Conservation (phyloP, 2,113 vertebrate species). For the Gymnocephalus cernua region DNA sequence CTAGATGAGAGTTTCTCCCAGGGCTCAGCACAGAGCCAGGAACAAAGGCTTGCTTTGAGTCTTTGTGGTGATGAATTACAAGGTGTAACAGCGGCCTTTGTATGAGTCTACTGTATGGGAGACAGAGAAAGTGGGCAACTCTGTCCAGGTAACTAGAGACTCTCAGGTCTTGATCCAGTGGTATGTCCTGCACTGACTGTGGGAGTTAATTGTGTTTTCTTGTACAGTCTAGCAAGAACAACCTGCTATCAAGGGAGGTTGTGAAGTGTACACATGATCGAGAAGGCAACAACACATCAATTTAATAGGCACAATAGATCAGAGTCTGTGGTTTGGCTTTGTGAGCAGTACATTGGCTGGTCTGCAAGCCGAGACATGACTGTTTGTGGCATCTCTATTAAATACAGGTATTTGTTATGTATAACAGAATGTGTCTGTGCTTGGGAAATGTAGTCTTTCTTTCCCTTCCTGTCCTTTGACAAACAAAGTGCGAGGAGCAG, state of each 20-base stretch:
- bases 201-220: constrained; percentile 36
- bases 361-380: constrained; percentile 5
- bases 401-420: constrained; percentile 23
- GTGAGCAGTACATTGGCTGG: constrained; percentile 22
- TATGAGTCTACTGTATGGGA: constrained; percentile 38
- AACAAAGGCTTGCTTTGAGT: constrained; percentile 70
- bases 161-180: constrained; percentile 30
- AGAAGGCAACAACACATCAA: constrained; percentile 34
- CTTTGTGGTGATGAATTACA: constrained; percentile 58
- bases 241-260: constrained; percentile 32
- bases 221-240: neutral
- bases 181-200: constrained; percentile 15
- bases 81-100: constrained; percentile 62
- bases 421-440: constrained; percentile 1
- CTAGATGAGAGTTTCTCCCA: constrained; percentile 42
- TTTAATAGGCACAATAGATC: constrained; percentile 45
- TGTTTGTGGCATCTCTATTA: constrained; percentile 18
- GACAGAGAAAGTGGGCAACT: constrained; percentile 36
- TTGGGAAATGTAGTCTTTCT: constrained; percentile 1
- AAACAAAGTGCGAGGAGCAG: neutral
- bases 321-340: constrained; percentile 40
- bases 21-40: constrained; percentile 34
- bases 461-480: neutral
- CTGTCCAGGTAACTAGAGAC: constrained; percentile 56
- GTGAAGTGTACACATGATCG: constrained; percentile 40